phyloP scores from a whole-genome alignment of 92 coral and sea anemone genomes.

The Pocillopora grandis region DNA sequence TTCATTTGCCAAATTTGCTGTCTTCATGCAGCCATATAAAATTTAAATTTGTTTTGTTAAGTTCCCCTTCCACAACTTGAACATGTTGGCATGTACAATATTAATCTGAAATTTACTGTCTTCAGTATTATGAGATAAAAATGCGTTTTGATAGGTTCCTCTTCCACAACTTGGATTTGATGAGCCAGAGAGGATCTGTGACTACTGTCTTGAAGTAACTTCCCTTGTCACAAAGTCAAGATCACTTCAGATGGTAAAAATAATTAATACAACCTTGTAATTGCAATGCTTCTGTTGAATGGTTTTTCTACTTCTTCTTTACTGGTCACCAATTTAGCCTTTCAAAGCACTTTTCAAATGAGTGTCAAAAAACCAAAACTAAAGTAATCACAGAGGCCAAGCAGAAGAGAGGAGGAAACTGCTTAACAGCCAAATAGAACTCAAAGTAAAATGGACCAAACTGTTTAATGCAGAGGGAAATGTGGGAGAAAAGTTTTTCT shows the following conservation, averaged over 20 bases:
- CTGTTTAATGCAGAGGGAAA: no score
- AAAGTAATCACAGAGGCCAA: no score
- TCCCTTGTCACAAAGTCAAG: constrained; percentile 90
- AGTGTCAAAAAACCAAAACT: no score
- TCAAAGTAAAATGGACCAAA: no score
- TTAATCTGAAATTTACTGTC: background rate
- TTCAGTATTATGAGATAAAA: background rate
- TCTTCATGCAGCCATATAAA: background rate
- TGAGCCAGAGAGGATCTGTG: constrained; percentile 96
- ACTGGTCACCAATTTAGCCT: no score
- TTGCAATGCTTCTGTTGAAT: constrained; percentile 2
- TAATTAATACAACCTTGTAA: background rate
- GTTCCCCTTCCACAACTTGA: no score
- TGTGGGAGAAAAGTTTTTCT: no score
- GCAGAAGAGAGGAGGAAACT: no score
- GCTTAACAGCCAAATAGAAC: no score
- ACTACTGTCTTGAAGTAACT: constrained; percentile 84
- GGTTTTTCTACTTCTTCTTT: background rate
- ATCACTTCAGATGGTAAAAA: constrained; percentile 85
- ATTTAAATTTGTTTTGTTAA: no score
- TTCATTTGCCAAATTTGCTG: background rate
- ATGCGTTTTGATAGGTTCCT: constrained; percentile 61
- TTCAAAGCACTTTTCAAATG: no score
- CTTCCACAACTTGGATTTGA: constrained; percentile 98
- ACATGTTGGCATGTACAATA: background rate